These are phyloP conservation scores for Drosophila saltans DNA, from an alignment of 1,140 invertebrate species.

Conservation along the genomic window DNA sequence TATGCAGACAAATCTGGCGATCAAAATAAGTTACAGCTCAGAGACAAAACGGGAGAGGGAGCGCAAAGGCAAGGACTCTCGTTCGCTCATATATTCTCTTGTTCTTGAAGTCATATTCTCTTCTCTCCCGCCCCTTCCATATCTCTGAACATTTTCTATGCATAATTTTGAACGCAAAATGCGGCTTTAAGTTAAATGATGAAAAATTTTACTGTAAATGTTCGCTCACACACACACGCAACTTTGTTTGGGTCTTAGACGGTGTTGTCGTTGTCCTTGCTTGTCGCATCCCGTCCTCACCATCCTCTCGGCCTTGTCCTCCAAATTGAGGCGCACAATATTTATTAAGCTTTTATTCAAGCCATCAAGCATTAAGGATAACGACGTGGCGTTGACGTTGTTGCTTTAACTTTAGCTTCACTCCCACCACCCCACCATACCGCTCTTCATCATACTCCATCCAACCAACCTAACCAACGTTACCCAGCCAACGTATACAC, in stretches of 20 bases:
- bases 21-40: slow-evolving; percentile 13
- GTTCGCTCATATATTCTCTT: neutral
- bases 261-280: slow-evolving; percentile 33
- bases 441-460: neutral
- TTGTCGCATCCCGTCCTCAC: slow-evolving; percentile 1
- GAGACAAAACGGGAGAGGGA: neutral
- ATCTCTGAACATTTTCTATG: neutral
- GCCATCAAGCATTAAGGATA: slow-evolving; percentile 76
- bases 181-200: slow-evolving; percentile 55
- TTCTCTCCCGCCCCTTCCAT: neutral
- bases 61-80: neutral
- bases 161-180: slow-evolving; percentile 11
- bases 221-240: slow-evolving; percentile 2
- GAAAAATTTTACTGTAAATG: slow-evolving; percentile 11
- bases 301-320: slow-evolving; percentile 32
- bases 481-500: neutral
- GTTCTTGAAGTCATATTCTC: neutral
- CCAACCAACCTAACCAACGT: neutral
- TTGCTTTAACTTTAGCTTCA: slow-evolving; percentile 2
- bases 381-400: slow-evolving; percentile 57
- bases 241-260: slow-evolving; percentile 30
- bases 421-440: neutral
- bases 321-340: slow-evolving; percentile 56
- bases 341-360: slow-evolving; percentile 78
- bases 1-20: slow-evolving; percentile 25